Evolutionary conservation across 2,113 vertebrate genomes (phyloP).

Genomic region (Carettochelys insculpta): DNA sequence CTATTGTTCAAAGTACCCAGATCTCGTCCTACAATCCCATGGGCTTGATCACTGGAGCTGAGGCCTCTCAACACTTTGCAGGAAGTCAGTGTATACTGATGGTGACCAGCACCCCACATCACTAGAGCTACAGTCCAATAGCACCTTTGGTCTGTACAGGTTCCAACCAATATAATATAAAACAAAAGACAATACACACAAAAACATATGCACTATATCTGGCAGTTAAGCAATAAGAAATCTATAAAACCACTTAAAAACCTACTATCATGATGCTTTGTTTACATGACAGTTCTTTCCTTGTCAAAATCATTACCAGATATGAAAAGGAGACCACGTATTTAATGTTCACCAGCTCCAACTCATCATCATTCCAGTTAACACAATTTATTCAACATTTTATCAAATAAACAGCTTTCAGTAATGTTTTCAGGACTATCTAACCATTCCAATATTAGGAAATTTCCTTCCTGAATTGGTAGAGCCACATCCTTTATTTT

Average conservation of each 20-base stretch:
- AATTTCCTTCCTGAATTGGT: not conserved
- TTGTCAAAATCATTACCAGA: not conserved
- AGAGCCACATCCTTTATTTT: not conserved
- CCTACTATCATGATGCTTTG: not conserved
- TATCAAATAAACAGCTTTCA: not conserved
- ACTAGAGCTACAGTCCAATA: not conserved
- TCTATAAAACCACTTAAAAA: not conserved
- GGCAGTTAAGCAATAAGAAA: not conserved
- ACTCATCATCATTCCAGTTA: not conserved
- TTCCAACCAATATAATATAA: not conserved
- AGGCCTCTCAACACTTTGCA: not conserved
- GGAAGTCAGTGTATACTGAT: not conserved
- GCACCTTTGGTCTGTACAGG: not conserved
- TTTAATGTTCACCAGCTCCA: not conserved
- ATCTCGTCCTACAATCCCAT: not conserved
- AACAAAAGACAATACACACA: not conserved
- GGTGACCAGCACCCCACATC: not conserved
- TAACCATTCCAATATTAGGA: not conserved
- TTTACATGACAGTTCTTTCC: not conserved
- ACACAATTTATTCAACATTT: not conserved
- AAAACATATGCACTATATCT: not conserved
- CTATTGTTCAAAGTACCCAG: not conserved
- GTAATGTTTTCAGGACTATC: not conserved
- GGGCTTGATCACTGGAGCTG: not conserved
- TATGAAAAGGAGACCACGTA: not conserved